Conservation (phyloP, 2,113 vertebrate species). For the Ramphastos sulfuratus region DNA sequence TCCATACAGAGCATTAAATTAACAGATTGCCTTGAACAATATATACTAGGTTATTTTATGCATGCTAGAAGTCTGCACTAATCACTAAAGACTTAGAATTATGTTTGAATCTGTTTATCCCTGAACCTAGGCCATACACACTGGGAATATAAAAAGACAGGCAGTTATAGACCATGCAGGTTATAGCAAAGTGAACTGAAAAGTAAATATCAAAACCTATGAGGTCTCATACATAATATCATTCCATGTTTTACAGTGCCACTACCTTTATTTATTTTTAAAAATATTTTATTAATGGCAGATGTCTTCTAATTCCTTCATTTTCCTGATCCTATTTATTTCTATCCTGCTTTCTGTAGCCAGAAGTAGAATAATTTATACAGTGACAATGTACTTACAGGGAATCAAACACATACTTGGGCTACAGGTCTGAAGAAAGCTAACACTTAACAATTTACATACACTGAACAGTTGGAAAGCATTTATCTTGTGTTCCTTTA, state of each 20-base stretch:
- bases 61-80: neutral
- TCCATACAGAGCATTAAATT: neutral
- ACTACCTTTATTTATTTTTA: neutral
- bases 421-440: neutral
- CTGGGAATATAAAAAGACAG: neutral
- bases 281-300: neutral
- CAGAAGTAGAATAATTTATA: neutral
- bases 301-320: neutral
- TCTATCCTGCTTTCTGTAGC: neutral
- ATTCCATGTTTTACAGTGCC: neutral
- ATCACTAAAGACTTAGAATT: neutral
- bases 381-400: accelerated
- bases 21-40: neutral
- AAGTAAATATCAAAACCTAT: neutral
- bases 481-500: neutral
- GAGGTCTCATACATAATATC: neutral
- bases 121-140: neutral
- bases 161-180: neutral
- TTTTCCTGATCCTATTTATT: neutral
- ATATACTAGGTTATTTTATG: neutral
- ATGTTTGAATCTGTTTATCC: neutral
- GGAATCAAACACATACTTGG: neutral
- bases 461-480: neutral
- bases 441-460: neutral
- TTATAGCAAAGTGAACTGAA: neutral